Base-by-base conservation (phyloP, 2,888 invertebrate species). In the Camponotus fellah region DNA sequence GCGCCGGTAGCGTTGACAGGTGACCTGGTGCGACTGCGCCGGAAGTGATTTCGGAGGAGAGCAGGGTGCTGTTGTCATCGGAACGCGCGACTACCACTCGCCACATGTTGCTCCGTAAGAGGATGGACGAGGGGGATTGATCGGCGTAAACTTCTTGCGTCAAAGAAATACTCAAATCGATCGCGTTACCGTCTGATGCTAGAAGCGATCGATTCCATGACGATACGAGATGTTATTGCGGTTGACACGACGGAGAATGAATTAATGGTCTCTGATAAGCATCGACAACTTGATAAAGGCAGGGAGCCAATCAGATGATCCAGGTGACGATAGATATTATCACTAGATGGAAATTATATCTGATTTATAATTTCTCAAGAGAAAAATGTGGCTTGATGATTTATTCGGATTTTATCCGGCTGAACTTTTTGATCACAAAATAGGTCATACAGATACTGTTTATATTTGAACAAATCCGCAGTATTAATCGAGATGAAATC, bases 11-110 rank as follows among this genome's bases (percentile, higher is more conserved):
- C 12, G 89, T 88, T 32, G 93, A 81, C 43, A 93, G 92, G 66
- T 91, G 91, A 65, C 87, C 72, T 3, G 92, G 89, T 2, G 84
- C 90, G 0, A 88, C 88, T 21, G 89, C 83, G 0, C 92, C 88
- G 2, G 93, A 86, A 17, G 92, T 92, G 69, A 94, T 92, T 84
- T 95, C 94, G 66, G 95, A 95, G 12, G 94, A 94, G 69, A 95
- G 84, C 43, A 95, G 72, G 0, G 93, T 93, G 68, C 94, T 93
- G 91, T 94, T 95, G 76, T 95, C 94, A 81, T 95, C 95, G n/a
- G 94, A 93, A 46, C 94, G 89, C 1, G 94, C 94, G 6, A 95
- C 94, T 2, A 95, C 95, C 0, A 95, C 94, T 43, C 94, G 92
- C 95, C 95, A 95, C 95, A 95, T 95, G 80, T 86, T 76, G 68